A percentile compares a stretch with the other conserved stretches of the same genome.
Evolutionary conservation across 2,797 vertebrate species (phyloP).

Genomic region (Melanotaenia pygmaea): DNA sequence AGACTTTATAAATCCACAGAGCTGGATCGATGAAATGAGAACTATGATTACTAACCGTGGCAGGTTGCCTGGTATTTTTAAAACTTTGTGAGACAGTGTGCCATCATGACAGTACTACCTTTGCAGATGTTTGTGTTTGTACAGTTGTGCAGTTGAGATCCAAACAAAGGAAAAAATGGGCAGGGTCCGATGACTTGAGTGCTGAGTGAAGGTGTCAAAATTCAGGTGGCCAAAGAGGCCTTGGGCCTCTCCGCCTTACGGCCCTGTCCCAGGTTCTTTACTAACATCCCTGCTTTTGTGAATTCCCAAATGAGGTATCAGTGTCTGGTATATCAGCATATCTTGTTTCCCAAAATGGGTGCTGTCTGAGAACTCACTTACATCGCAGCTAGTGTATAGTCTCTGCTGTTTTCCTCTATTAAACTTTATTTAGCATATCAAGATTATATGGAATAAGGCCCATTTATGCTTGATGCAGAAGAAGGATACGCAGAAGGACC

Average conservation of each 20-base stretch:
- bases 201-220: background rate
- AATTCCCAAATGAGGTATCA: background rate
- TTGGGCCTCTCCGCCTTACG: background rate
- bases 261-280: background rate
- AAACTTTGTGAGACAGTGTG: background rate
- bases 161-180: background rate
- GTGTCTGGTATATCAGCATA: background rate
- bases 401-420: slow-evolving; percentile 1
- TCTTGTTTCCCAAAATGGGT: background rate
- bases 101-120: background rate
- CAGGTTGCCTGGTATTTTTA: background rate
- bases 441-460: background rate
- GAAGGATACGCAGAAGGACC: no score
- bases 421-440: slow-evolving; percentile 1
- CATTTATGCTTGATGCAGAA: no score
- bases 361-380: background rate
- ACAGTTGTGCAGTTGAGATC: background rate
- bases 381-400: background rate
- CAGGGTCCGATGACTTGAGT: background rate
- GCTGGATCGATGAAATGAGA: background rate
- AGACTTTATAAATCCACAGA: slow-evolving; percentile 26
- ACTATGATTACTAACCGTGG: background rate
- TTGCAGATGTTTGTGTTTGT: background rate
- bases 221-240: background rate
- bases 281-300: background rate